A percentile compares a stretch with the other conserved stretches of the same genome.
Conservation (phyloP, 2,797 vertebrate genomes). For the Lemur catta region DNA sequence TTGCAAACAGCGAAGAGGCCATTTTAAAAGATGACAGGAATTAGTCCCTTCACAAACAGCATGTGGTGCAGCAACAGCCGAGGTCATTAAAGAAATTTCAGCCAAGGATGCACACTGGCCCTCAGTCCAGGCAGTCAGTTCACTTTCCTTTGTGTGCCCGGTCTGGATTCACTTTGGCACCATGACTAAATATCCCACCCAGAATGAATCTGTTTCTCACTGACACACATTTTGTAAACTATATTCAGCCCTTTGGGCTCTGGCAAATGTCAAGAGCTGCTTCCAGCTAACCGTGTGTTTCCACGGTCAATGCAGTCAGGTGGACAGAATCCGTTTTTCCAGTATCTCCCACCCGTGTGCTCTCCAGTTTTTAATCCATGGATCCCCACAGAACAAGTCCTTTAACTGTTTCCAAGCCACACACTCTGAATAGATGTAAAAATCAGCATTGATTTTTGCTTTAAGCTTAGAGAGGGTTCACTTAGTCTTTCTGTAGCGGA, state of each 20-base stretch:
- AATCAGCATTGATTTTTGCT: slow-evolving; percentile 32
- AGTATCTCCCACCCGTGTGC: background rate
- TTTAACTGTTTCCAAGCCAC: slow-evolving; percentile 48
- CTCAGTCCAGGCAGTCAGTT: background rate
- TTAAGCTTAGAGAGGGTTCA: slow-evolving; percentile 17
- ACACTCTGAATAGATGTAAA: slow-evolving; percentile 40
- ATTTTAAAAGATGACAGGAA: background rate
- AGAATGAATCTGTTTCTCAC: background rate
- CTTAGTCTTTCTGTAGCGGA: background rate
- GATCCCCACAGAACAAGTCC: background rate
- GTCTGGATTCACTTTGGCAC: background rate
- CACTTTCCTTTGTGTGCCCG: background rate
- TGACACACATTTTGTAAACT: background rate
- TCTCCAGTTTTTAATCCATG: slow-evolving; percentile 40
- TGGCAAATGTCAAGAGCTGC: slow-evolving; percentile 49
- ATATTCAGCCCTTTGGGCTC: slow-evolving; percentile 21
- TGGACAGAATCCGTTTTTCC: slow-evolving; percentile 50
- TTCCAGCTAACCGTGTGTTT: slow-evolving; percentile 7
- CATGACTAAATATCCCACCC: background rate
- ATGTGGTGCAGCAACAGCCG: background rate
- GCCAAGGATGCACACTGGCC: background rate
- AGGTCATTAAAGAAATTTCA: background rate
- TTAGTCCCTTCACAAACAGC: background rate
- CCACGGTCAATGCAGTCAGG: background rate
- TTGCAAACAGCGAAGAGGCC: background rate